Percentiles rank a stretch among this genome's conserved stretches.
Evolutionary conservation across 2,797 vertebrate species (phyloP).

Genomic region (Thalassophryne amazonica): DNA sequence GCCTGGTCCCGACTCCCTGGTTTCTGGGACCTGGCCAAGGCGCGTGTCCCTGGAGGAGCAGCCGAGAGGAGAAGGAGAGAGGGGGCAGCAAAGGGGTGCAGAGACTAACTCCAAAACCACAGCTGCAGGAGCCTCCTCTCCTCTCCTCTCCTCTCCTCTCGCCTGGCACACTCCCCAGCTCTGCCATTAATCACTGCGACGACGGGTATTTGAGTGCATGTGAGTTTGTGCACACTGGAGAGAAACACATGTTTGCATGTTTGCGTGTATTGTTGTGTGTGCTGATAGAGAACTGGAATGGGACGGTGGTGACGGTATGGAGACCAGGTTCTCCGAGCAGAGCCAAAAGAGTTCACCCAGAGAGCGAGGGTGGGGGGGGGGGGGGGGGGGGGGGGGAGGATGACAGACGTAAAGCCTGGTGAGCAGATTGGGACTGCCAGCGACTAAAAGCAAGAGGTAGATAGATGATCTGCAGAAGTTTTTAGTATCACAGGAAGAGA

Average conservation of each 20-base stretch:
- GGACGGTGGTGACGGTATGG: constrained; percentile 71
- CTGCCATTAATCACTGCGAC: constrained; percentile 84
- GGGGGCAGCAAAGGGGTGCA: constrained; percentile 76
- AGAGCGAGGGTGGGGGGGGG: constrained; percentile 61
- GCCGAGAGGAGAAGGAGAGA: constrained; percentile 76
- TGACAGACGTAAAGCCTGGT: constrained; percentile 74
- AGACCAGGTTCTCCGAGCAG: constrained; percentile 80
- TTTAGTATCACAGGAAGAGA: constrained; percentile 35
- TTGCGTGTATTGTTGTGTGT: constrained; percentile 49
- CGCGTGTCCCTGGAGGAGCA: constrained; percentile 77
- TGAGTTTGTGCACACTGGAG: constrained; percentile 43
- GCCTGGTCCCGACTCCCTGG: constrained; percentile 78
- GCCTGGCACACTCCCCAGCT: constrained; percentile 81
- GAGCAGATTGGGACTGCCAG: constrained; percentile 75
- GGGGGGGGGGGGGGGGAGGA: constrained; percentile 47
- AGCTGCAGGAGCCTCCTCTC: constrained; percentile 67
- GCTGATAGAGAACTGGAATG: constrained; percentile 73
- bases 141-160: constrained; percentile 47
- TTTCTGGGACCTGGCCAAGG: constrained; percentile 80
- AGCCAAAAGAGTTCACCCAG: constrained; percentile 78
- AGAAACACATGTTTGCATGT: constrained; percentile 49
- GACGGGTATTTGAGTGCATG: constrained; percentile 57
- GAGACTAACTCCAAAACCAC: constrained; percentile 83
- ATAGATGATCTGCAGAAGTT: constrained; percentile 51
- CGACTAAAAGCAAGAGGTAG: constrained; percentile 44